Evolutionary conservation across 2,797 vertebrate species (phyloP).

Genomic region (Chaunax sp.): DNA sequence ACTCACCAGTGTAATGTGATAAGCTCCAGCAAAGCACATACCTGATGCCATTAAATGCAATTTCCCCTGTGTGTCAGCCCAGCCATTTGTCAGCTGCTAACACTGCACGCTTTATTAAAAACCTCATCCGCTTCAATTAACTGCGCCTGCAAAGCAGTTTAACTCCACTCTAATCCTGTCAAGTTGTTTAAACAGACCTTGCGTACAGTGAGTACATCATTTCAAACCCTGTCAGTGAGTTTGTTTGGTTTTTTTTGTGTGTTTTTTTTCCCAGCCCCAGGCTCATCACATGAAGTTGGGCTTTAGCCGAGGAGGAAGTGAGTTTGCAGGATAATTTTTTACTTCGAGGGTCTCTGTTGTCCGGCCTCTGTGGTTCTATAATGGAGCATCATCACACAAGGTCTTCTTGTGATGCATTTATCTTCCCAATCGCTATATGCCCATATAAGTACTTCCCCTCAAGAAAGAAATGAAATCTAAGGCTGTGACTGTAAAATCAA

Average conservation of each 20-base stretch:
- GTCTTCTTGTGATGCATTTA: too few relatives aligned
- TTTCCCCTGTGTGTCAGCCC: slow-evolving; percentile 83
- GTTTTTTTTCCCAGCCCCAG: slow-evolving; percentile 20
- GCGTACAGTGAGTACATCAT: slow-evolving; percentile 78
- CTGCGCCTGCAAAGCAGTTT: slow-evolving; percentile 84
- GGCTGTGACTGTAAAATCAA: slow-evolving; percentile 46
- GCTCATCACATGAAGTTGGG: slow-evolving; percentile 25
- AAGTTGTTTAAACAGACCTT: slow-evolving; percentile 82
- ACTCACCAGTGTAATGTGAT: slow-evolving; percentile 80
- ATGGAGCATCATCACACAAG: neutral
- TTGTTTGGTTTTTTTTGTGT: slow-evolving; percentile 30
- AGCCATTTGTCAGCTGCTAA: slow-evolving; percentile 88
- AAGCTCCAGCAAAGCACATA: slow-evolving; percentile 84
- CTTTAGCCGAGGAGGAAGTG: slow-evolving; percentile 32
- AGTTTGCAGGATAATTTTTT: slow-evolving; percentile 15
- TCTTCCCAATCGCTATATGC: too few relatives aligned
- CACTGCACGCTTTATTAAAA: slow-evolving; percentile 88
- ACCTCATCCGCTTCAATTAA: slow-evolving; percentile 88
- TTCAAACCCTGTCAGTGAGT: slow-evolving; percentile 62
- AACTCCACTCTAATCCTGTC: slow-evolving; percentile 86
- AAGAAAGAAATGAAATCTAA: slow-evolving; percentile 20
- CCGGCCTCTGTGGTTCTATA: neutral
- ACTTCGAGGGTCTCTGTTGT: neutral
- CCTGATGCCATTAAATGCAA: slow-evolving; percentile 86
- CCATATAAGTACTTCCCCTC: too few relatives aligned